Percentiles rank a stretch among this genome's conserved stretches.
These are phyloP conservation scores for Archocentrus centrarchus DNA, from an alignment of 2,113 vertebrate genomes.

Conservation along the genomic window DNA sequence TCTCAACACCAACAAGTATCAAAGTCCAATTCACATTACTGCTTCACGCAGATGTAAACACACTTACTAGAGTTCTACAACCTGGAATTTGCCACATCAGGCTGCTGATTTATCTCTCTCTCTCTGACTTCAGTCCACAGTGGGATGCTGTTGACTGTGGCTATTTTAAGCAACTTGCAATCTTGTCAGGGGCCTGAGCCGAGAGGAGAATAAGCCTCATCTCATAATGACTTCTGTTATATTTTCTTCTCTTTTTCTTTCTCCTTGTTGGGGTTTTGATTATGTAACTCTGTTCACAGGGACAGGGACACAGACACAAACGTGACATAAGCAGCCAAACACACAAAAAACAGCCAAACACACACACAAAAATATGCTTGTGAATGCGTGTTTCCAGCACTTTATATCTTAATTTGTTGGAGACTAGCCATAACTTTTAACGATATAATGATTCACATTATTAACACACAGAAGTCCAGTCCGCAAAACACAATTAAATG, in stretches of 20 bases:
- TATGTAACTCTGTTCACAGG: slow-evolving; percentile 50
- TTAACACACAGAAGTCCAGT: background rate
- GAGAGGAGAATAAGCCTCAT: slow-evolving; percentile 31
- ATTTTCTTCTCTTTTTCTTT: background rate
- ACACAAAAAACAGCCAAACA: background rate
- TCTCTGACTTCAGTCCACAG: slow-evolving; percentile 17
- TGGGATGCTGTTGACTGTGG: slow-evolving; percentile 15
- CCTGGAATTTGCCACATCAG: slow-evolving; percentile 3
- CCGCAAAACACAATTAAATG: background rate
- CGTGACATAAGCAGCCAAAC: slow-evolving; percentile 33
- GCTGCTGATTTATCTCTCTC: slow-evolving; percentile 9
- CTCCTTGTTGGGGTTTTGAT: slow-evolving; percentile 31
- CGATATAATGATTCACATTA: background rate
- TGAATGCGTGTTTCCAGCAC: background rate
- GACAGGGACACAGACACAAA: slow-evolving; percentile 33
- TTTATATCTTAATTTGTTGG: background rate
- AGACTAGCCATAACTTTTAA: background rate
- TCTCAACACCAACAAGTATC: background rate
- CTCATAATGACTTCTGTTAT: slow-evolving; percentile 32
- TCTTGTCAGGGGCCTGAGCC: slow-evolving; percentile 17
- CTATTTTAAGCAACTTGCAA: slow-evolving; percentile 49
- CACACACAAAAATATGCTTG: background rate
- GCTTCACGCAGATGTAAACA: background rate
- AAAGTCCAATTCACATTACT: background rate
- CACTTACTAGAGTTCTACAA: background rate